Evolutionary conservation across 2,888 invertebrate genomes (phyloP).

Genomic region (Scaptomyza polygonia): DNA sequence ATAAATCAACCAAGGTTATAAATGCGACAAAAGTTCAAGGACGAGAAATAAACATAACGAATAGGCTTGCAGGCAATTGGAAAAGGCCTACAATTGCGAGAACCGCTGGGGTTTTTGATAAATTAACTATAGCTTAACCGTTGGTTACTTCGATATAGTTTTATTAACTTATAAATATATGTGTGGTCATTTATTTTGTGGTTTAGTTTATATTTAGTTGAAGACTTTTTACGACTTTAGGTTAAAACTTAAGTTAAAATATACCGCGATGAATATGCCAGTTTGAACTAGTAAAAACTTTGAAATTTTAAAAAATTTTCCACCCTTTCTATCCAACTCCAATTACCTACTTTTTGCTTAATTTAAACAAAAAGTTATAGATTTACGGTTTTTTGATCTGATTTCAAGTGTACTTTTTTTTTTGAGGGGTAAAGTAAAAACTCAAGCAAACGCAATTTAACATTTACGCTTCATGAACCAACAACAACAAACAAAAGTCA

Average conservation of each 20-base stretch:
- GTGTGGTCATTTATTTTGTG: too few relatives aligned
- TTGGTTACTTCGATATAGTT: too few relatives aligned
- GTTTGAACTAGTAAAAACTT: slow-evolving; percentile 3
- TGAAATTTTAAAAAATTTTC: slow-evolving; percentile 23
- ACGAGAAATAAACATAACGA: slow-evolving; percentile 1
- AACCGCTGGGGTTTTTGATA: not conserved
- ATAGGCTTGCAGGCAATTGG: not conserved
- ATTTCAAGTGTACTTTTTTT: slow-evolving; percentile 5
- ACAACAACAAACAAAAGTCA: slow-evolving; percentile 29
- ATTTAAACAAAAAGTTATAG: too few relatives aligned
- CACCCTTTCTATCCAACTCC: not conserved
- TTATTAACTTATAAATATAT: too few relatives aligned
- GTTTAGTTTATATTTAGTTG: too few relatives aligned
- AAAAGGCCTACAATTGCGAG: not conserved
- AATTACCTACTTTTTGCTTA: slow-evolving; percentile 8
- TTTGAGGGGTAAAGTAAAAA: slow-evolving; percentile 35
- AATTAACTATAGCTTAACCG: too few relatives aligned
- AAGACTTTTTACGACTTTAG: too few relatives aligned
- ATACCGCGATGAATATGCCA: slow-evolving; percentile 7
- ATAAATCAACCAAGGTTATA: slow-evolving; percentile 19
- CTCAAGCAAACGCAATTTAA: slow-evolving; percentile 73
- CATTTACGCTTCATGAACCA: slow-evolving; percentile 70
- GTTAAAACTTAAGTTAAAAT: slow-evolving; percentile 8
- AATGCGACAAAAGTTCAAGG: slow-evolving; percentile 44
- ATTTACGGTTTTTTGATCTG: slow-evolving; percentile 16